These are phyloP conservation scores for Phthorimaea operculella DNA, from an alignment of 1,140 invertebrate genomes.

Conservation along the genomic window DNA sequence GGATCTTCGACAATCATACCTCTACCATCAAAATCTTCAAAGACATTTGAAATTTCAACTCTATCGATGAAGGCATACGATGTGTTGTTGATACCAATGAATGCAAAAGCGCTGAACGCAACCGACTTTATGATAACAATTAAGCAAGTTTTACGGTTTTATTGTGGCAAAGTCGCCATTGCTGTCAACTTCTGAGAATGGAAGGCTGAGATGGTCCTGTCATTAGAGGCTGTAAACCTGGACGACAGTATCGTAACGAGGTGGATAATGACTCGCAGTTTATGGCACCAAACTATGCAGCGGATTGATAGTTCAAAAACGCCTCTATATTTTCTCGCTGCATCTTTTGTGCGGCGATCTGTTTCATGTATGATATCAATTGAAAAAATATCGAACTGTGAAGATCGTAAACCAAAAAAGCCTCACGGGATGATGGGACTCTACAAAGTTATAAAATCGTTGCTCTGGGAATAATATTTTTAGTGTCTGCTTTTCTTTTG, in stretches of 20 bases:
- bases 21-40: neutral
- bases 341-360: neutral
- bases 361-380: neutral
- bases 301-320: neutral
- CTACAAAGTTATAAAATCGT: too few relatives aligned
- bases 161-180: slow-evolving; percentile 28
- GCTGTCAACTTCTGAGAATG: slow-evolving; percentile 53
- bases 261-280: slow-evolving; percentile 32
- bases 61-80: neutral
- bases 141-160: slow-evolving; percentile 53
- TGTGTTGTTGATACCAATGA: neutral
- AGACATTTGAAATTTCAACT: neutral
- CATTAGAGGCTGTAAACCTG: slow-evolving; percentile 48
- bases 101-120: neutral
- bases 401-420: too few relatives aligned
- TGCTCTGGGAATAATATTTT: too few relatives aligned
- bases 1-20: neutral
- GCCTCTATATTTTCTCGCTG: neutral
- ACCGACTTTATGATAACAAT: slow-evolving; percentile 41
- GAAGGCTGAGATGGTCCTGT: slow-evolving; percentile 23
- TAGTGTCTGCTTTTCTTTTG: too few relatives aligned
- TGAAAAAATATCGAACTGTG: too few relatives aligned
- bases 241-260: slow-evolving; percentile 49
- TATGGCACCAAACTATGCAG: slow-evolving; percentile 26
- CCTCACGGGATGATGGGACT: too few relatives aligned